A percentile compares a stretch with the other conserved stretches of the same genome.
phyloP scores from a whole-genome alignment of 2,797 vertebrate species.

The Gephyroberyx darwinii region DNA sequence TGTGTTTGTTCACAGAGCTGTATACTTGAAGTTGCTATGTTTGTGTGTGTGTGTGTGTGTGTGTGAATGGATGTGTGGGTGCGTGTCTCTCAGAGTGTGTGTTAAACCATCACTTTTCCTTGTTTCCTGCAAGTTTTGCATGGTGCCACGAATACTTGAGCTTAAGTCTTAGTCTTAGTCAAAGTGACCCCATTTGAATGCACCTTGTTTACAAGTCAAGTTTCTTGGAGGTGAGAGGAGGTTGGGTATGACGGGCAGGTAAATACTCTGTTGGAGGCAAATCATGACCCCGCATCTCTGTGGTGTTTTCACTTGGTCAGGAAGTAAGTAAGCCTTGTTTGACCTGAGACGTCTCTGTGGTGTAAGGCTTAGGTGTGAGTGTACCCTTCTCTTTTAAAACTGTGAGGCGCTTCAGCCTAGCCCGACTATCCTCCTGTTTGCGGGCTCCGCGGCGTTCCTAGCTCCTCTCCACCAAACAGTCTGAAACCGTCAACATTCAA shows the following conservation, averaged over 20 bases:
- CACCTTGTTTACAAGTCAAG: constrained; percentile 78
- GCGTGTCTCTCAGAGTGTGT: not conserved
- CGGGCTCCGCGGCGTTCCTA: too few species aligned
- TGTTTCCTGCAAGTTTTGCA: constrained; percentile 61
- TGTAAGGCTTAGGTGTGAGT: too few species aligned
- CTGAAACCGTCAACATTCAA: too few species aligned
- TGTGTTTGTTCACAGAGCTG: constrained; percentile 44
- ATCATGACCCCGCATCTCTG: constrained; percentile 19
- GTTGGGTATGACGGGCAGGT: constrained; percentile 7
- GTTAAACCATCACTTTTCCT: constrained; percentile 2
- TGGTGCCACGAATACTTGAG: constrained; percentile 35
- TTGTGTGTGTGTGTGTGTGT: not conserved
- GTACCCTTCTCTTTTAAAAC: too few species aligned
- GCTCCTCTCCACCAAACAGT: too few species aligned
- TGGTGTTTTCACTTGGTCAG: constrained; percentile 2
- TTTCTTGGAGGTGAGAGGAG: constrained; percentile 57
- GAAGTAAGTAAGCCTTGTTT: not conserved
- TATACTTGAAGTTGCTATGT: constrained; percentile 5
- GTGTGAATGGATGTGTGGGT: not conserved
- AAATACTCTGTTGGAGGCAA: constrained; percentile 35
- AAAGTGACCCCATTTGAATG: constrained; percentile 75
- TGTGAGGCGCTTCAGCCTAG: too few species aligned
- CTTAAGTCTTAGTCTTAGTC: constrained; percentile 58
- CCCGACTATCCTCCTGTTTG: too few species aligned
- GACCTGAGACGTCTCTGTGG: not conserved